Percentiles rank a stretch among this genome's conserved stretches.
Conservation (phyloP, 2,113 vertebrate genomes). For the Chloropsis cyanopogon region DNA sequence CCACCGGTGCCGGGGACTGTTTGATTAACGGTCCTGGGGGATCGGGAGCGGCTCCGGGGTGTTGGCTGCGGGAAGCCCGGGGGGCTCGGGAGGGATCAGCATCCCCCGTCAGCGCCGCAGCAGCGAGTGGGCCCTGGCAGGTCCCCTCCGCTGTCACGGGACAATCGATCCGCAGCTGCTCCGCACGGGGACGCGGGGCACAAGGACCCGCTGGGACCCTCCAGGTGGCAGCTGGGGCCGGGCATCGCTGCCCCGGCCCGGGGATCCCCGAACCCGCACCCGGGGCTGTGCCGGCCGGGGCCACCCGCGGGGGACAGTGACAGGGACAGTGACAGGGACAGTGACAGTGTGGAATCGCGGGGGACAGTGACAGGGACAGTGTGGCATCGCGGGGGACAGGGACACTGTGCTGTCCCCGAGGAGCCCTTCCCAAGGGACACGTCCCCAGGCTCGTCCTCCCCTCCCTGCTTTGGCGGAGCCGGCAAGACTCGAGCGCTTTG, state of each 20-base stretch:
- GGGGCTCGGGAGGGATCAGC: background rate
- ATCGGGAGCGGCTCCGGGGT: fast-evolving
- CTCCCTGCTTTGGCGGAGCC: background rate
- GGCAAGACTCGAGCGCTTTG: background rate
- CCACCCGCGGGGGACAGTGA: too few species aligned
- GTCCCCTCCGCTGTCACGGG: too few species aligned
- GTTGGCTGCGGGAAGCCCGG: background rate
- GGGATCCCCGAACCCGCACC: background rate
- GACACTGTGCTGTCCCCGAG: background rate
- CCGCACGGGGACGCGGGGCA: background rate
- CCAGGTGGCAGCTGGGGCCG: slow-evolving; percentile 2
- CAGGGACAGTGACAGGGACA: too few species aligned
- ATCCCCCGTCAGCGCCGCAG: background rate
- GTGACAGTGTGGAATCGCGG: too few species aligned
- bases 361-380: too few species aligned
- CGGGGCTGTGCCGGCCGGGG: background rate
- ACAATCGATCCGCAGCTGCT: slow-evolving; percentile 57
- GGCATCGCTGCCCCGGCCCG: background rate
- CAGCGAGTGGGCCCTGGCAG: background rate
- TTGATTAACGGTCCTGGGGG: background rate
- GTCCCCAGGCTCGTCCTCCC: background rate
- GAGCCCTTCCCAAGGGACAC: background rate
- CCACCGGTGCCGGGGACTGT: fast-evolving
- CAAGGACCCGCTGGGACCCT: background rate
- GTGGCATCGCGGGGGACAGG: too few species aligned